phyloP scores from a whole-genome alignment of 1,140 invertebrate species.

The Sitodiplosis mosellana region DNA sequence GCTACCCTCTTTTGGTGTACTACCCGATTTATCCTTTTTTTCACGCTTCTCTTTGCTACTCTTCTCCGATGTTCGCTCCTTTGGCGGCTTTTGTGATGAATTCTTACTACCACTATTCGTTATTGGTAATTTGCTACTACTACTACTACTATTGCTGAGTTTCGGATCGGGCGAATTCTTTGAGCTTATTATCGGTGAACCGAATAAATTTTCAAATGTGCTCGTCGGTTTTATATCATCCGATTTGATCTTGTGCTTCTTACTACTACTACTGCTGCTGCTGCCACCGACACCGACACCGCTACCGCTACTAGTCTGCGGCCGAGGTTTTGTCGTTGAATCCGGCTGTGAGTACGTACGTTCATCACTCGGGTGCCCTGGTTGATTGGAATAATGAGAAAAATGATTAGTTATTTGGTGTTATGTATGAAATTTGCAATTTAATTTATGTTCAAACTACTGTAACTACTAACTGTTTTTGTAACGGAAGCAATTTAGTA shows the following conservation, averaged over 20 bases:
- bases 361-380: conserved; percentile 2
- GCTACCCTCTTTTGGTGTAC: conserved; percentile 33
- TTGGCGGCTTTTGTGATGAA: conserved; percentile 11
- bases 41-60: conserved; percentile 28
- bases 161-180: conserved; percentile 45
- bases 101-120: conserved; percentile 13
- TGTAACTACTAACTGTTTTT: no score
- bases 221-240: conserved; percentile 39
- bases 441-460: no score
- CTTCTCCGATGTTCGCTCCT: conserved; percentile 11
- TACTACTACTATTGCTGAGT: neutral
- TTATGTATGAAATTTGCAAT: no score
- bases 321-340: neutral
- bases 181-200: conserved; percentile 53
- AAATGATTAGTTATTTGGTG: no score
- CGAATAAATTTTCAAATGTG: conserved; percentile 61
- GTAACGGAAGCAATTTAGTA: no score
- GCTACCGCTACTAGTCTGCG: conserved; percentile 7
- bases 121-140: conserved; percentile 23
- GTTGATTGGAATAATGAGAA: neutral
- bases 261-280: conserved; percentile 31
- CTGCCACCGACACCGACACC: conserved; percentile 3
- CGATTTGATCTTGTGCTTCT: conserved; percentile 43
- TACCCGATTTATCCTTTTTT: conserved; percentile 40
- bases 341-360: neutral